These are phyloP conservation scores for Dasyornis broadbenti DNA, from an alignment of 2,113 vertebrate species.

Conservation along the genomic window DNA sequence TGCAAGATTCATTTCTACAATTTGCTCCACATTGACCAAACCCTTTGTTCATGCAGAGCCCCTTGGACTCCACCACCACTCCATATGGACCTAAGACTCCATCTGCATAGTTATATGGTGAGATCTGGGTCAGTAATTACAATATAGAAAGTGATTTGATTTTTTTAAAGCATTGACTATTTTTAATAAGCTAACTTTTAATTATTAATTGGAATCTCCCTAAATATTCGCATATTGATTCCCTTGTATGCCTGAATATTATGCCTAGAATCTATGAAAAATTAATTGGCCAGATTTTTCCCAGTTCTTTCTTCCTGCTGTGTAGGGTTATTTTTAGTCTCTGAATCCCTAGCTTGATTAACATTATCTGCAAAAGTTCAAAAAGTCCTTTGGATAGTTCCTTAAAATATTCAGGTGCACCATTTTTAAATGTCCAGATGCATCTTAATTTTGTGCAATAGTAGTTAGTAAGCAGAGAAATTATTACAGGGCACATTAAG, in stretches of 20 bases:
- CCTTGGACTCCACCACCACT: not conserved
- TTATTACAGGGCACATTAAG: not conserved
- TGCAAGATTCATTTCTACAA: not conserved
- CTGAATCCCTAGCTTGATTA: not conserved
- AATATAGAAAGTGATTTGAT: not conserved
- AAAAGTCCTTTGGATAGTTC: not conserved
- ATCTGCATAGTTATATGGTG: not conserved
- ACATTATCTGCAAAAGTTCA: slow-evolving; percentile 7
- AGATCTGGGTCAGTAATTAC: slow-evolving; percentile 24
- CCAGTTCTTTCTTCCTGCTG: not conserved
- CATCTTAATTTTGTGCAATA: not conserved
- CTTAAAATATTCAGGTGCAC: slow-evolving; percentile 18
- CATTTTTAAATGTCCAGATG: not conserved
- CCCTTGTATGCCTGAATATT: slow-evolving; percentile 20
- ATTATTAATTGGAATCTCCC: slow-evolving; percentile 24
- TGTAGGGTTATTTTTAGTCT: slow-evolving; percentile 6
- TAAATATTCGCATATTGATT: slow-evolving; percentile 36
- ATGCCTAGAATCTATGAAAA: slow-evolving; percentile 15
- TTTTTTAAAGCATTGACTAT: not conserved
- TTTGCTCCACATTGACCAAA: not conserved
- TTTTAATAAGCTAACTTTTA: slow-evolving; percentile 39
- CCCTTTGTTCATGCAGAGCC: not conserved
- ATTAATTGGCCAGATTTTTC: slow-evolving; percentile 26
- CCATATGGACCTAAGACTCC: not conserved
- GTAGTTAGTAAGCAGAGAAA: not conserved